These are phyloP conservation scores for Chelonia mydas DNA, from an alignment of 2,797 vertebrate species.

Conservation along the genomic window DNA sequence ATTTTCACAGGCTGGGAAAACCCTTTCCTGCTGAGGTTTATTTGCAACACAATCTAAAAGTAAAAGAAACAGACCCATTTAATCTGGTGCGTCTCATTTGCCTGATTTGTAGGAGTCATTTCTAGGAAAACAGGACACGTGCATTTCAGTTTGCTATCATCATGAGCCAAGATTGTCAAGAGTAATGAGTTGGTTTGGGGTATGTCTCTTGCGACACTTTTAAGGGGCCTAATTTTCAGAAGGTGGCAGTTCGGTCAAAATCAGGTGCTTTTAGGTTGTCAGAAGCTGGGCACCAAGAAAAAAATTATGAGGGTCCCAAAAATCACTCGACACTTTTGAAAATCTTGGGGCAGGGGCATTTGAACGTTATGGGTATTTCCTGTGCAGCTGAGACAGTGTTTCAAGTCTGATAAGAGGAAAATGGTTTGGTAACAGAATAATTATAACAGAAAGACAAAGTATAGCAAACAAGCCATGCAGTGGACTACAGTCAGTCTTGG, in stretches of 20 bases:
- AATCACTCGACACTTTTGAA: not conserved
- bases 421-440: not conserved
- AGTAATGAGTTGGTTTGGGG: not conserved
- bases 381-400: not conserved
- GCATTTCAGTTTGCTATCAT: not conserved
- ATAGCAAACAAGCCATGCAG: not conserved
- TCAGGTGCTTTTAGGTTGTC: rapidly evolving
- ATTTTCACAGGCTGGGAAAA: no score
- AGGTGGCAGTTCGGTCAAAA: not conserved
- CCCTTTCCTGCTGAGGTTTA: not conserved
- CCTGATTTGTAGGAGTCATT: not conserved
- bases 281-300: not conserved
- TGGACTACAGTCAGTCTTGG: no score
- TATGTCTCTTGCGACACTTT: not conserved
- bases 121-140: not conserved
- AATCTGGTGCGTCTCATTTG: not conserved
- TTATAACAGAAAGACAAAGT: not conserved
- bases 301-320: not conserved
- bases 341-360: not conserved
- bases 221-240: not conserved
- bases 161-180: not conserved
- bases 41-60: not conserved
- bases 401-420: not conserved
- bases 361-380: not conserved
- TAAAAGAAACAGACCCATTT: not conserved